These are phyloP conservation scores for Tamandua tetradactyla DNA, from an alignment of 2,797 vertebrate species.

Conservation along the genomic window DNA sequence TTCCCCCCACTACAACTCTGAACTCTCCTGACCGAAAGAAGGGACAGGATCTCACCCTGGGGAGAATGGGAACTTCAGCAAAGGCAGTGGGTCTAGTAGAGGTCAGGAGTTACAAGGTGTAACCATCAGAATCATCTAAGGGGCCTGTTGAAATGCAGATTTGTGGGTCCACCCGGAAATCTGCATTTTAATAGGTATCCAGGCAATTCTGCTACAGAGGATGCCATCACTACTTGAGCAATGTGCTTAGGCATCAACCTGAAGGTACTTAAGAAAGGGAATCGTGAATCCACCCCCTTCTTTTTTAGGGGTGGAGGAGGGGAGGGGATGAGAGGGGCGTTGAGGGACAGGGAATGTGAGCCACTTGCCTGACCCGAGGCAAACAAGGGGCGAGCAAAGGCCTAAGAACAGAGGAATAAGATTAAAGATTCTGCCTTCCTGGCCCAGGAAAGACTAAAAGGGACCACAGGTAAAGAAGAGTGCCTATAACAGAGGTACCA, in stretches of 20 bases:
- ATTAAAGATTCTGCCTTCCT: not conserved
- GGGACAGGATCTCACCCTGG: not conserved
- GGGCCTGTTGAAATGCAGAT: conserved; percentile 20
- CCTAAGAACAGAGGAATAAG: not conserved
- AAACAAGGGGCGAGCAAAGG: not conserved
- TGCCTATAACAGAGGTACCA: too few species aligned
- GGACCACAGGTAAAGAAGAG: not conserved
- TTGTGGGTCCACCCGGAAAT: not conserved
- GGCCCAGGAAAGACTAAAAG: not conserved
- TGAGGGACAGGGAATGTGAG: not conserved
- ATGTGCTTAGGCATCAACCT: not conserved
- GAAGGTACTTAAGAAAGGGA: not conserved
- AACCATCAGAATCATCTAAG: not conserved
- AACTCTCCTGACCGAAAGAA: not conserved
- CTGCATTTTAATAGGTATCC: conserved; percentile 15
- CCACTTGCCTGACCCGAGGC: not conserved
- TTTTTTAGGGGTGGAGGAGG: not conserved
- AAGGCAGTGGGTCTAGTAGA: not conserved
- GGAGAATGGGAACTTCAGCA: not conserved
- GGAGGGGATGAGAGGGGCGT: not conserved
- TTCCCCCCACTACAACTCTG: not conserved
- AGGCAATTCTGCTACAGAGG: too few species aligned
- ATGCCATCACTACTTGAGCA: not conserved
- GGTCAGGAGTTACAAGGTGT: not conserved
- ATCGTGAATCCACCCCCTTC: not conserved